Conservation (phyloP, 2,797 vertebrate genomes). For the Triplophysa yarkandensis region DNA sequence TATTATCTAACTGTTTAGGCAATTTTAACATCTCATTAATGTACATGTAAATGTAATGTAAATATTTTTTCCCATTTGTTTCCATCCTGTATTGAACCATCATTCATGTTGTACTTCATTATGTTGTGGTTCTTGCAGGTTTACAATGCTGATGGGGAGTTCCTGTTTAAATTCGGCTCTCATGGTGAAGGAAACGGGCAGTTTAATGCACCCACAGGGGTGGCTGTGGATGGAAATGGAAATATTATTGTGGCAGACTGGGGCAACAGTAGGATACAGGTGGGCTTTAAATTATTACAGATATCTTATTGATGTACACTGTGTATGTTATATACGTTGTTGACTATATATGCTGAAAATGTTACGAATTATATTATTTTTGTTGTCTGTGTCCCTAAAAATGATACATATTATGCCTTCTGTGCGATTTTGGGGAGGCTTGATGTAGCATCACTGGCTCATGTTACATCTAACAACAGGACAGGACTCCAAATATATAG, state of each 20-base stretch:
- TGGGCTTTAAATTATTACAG: constrained; percentile 59
- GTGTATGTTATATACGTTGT: not conserved
- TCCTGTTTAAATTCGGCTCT: constrained; percentile 96
- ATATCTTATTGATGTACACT: not conserved
- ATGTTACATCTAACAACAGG: not conserved
- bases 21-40: too few species aligned
- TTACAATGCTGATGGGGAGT: constrained; percentile 93
- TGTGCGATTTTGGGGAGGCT: not conserved
- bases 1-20: too few species aligned
- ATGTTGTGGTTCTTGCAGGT: constrained; percentile 74
- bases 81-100: not conserved
- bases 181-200: constrained; percentile 95
- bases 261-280: constrained; percentile 98
- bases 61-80: too few species aligned
- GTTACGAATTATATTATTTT: not conserved
- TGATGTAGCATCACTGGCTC: not conserved
- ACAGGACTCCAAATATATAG: not conserved
- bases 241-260: constrained; percentile 98
- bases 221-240: constrained; percentile 91
- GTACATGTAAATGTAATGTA: too few species aligned
- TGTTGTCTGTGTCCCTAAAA: not conserved
- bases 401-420: not conserved
- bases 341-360: not conserved
- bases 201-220: constrained; percentile 94
- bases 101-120: not conserved